phyloP scores from a whole-genome alignment of 2,888 invertebrate species.

The Drosophila mercatorum region DNA sequence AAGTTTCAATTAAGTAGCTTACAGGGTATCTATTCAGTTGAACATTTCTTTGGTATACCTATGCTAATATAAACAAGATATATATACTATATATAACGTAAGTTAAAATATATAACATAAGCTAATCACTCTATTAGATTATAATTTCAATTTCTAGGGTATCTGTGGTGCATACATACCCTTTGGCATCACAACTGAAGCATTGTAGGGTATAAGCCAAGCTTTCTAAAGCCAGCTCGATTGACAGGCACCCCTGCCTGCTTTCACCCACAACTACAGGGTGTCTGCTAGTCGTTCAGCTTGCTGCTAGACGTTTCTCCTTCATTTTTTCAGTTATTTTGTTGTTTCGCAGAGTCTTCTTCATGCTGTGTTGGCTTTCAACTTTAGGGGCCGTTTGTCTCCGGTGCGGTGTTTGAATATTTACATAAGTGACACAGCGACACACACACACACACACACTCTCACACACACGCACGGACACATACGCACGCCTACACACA shows the following conservation, averaged over 20 bases:
- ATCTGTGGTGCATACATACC: not conserved
- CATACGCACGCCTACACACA: not conserved
- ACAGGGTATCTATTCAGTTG: no score
- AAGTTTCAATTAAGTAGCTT: no score
- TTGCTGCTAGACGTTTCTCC: constrained; percentile 7
- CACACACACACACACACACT: constrained; percentile 15
- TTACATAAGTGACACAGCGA: constrained; percentile 65
- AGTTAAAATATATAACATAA: not conserved
- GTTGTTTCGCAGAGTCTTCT: constrained; percentile 27
- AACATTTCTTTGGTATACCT: no score
- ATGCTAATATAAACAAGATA: no score
- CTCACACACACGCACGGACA: not conserved
- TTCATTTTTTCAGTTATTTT: constrained; percentile 29
- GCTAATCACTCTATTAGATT: not conserved
- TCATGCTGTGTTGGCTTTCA: constrained; percentile 66
- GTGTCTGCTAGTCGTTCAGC: constrained; percentile 16
- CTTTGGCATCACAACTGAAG: not conserved
- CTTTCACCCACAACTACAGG: not conserved
- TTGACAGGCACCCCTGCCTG: not conserved
- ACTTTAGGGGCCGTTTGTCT: constrained; percentile 63
- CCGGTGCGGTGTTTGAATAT: constrained; percentile 63
- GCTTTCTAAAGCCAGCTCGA: no score
- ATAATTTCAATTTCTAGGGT: not conserved
- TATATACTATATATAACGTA: no score
- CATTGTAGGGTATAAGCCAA: no score